Base-by-base conservation (phyloP, 1,140 invertebrate genomes). In the Cryptotermes secundus region DNA sequence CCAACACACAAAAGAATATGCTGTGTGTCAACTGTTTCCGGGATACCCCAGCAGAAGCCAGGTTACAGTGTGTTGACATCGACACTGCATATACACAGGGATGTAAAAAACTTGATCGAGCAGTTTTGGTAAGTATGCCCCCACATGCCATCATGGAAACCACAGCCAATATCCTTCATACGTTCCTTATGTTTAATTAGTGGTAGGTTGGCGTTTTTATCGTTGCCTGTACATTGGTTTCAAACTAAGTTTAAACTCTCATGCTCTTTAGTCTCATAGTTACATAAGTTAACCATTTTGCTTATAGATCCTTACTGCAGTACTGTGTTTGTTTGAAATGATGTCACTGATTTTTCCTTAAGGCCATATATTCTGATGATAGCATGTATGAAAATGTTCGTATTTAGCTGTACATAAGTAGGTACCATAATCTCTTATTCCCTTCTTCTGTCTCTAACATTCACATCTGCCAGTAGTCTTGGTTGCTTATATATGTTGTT, bases 21-120 rank as follows among this genome's bases (percentile, higher is more conserved):
- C 88, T 95, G 3, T 95, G 94, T 86, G 93, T 94, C 19, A 94
- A 93, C 83, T 95, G 94, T 86, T 94, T 94, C 86, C 92, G 93
- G 26, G 94, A 95, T 86, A 92, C 92, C 10, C 92, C 93, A 4
- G 89, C 91, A 53, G 94, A 95, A 84, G 91, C 92, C 6, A 88
- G 93, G 34, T 89, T 93, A 12, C 93, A 94, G 86, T 95, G 94
- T 87, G 90, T 95, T 22, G 94, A 95, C 87, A 93, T 95, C 82
- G 94, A 95, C 85, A 94, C 92, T 34, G 94, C 94, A n/a, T 94
- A 94, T 90, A 91, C 91, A 85, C 93, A 94, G 87, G 91, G 92
- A 4, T 92, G 92, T 38, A 94, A 94, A 87, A 93, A 93, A 87
- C 90, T 95, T 87, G 94, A 95, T 86, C 89, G 93, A 42, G 92